These are phyloP conservation scores for Invenusta paracnida DNA, from an alignment of 2,888 invertebrate genomes.

Conservation along the genomic window DNA sequence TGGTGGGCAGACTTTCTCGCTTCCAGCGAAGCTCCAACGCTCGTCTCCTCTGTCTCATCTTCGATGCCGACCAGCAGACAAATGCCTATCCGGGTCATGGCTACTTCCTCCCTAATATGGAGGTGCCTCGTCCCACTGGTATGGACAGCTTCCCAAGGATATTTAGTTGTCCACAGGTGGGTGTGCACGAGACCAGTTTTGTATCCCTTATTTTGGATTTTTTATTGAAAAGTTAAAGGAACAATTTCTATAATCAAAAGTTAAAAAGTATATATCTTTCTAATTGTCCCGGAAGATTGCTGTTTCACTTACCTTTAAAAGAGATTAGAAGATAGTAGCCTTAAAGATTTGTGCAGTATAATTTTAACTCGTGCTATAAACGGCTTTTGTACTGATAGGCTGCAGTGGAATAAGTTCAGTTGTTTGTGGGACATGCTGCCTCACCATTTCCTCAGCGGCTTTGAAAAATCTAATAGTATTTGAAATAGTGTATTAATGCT, in stretches of 20 bases:
- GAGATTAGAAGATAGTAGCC: no score
- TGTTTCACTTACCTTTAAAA: no score
- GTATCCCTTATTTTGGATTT: not conserved
- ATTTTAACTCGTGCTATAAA: no score
- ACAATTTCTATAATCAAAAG: not conserved
- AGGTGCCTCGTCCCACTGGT: conserved; percentile 30
- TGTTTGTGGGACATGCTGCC: no score
- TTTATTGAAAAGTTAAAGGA: not conserved
- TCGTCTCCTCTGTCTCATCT: not conserved
- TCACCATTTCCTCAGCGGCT: no score
- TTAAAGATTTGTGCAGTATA: no score
- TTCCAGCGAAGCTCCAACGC: conserved; percentile 29
- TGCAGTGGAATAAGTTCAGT: no score
- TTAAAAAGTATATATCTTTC: not conserved
- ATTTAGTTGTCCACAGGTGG: conserved; percentile 35
- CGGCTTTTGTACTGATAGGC: no score
- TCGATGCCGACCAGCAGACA: conserved; percentile 30
- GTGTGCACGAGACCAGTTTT: not conserved
- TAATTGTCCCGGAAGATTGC: no score
- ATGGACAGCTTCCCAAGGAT: conserved; percentile 35
- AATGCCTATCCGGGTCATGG: conserved; percentile 41
- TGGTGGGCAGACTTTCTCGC: not conserved
- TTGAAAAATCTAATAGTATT: no score
- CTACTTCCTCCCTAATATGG: conserved; percentile 35
- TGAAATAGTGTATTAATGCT: no score